Percentiles rank a stretch among this genome's conserved stretches.
Evolutionary conservation across 2,113 vertebrate genomes (phyloP).

Genomic region (Eclectus roratus): DNA sequence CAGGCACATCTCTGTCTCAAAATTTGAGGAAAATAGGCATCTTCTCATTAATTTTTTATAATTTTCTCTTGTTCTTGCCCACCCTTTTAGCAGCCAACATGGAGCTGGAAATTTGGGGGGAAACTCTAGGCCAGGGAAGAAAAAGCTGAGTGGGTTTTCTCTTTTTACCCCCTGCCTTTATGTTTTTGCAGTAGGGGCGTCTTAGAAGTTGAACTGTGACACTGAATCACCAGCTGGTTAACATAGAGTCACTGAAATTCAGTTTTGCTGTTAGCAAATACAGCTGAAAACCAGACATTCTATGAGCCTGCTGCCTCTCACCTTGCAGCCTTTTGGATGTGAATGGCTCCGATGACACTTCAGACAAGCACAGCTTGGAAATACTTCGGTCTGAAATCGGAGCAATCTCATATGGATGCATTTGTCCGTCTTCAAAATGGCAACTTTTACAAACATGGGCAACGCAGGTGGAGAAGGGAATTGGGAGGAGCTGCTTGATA

Average conservation of each 20-base stretch:
- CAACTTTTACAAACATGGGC: not conserved
- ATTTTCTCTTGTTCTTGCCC: not conserved
- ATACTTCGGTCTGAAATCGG: not conserved
- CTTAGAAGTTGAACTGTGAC: not conserved
- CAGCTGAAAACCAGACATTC: not conserved
- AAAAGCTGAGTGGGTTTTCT: not conserved
- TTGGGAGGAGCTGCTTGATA: not conserved
- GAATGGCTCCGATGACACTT: not conserved
- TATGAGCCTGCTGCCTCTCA: not conserved
- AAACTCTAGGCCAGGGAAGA: not conserved
- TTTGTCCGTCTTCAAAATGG: not conserved
- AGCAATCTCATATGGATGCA: not conserved
- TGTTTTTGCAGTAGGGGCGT: not conserved
- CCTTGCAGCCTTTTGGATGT: not conserved
- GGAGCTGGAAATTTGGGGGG: not conserved
- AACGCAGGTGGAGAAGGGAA: not conserved
- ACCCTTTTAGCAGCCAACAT: not conserved
- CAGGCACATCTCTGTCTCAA: fast-evolving
- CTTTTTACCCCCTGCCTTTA: not conserved
- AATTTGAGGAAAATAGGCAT: not conserved
- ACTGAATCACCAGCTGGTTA: not conserved
- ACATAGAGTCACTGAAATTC: not conserved
- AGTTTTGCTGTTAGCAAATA: not conserved
- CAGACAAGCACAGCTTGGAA: not conserved
- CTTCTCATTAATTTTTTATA: not conserved